Evolutionary conservation across 2,797 vertebrate genomes (phyloP).

Genomic region (Synanceia verrucosa): DNA sequence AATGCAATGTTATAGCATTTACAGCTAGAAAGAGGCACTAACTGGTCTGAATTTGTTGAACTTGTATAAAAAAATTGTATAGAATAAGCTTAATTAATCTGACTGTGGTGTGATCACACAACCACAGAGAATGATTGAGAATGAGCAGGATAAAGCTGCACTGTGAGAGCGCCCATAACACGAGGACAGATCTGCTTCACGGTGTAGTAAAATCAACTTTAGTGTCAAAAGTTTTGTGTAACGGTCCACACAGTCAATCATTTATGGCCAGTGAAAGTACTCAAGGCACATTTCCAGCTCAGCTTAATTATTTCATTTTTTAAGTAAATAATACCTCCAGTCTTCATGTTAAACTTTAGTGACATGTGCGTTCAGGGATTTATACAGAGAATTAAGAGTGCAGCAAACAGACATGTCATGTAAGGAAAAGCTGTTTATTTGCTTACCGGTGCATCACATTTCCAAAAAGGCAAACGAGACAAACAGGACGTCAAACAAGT

Average conservation of each 20-base stretch:
- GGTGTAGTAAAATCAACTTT: background rate
- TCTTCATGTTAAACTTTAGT: background rate
- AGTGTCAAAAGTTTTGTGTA: conserved; percentile 5
- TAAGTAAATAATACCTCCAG: background rate
- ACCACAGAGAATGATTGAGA: background rate
- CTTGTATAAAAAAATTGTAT: no score
- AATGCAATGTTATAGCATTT: background rate
- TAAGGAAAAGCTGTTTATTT: background rate
- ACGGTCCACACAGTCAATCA: background rate
- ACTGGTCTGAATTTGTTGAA: background rate
- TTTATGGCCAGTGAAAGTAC: conserved; percentile 1
- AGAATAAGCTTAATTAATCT: no score
- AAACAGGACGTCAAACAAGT: background rate
- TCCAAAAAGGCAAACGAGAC: conserved; percentile 11
- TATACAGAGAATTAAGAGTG: background rate
- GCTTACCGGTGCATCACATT: background rate
- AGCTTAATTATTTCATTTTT: background rate
- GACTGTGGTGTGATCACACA: background rate
- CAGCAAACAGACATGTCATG: background rate
- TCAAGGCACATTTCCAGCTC: background rate
- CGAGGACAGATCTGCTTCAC: background rate
- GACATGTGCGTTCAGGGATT: background rate
- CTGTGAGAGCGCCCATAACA: background rate
- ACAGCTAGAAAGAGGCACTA: background rate
- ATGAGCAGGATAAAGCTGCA: background rate